Percentiles rank a stretch among this genome's conserved stretches.
Evolutionary conservation across 2,113 vertebrate genomes (phyloP).

Genomic region (Scolopax mira): DNA sequence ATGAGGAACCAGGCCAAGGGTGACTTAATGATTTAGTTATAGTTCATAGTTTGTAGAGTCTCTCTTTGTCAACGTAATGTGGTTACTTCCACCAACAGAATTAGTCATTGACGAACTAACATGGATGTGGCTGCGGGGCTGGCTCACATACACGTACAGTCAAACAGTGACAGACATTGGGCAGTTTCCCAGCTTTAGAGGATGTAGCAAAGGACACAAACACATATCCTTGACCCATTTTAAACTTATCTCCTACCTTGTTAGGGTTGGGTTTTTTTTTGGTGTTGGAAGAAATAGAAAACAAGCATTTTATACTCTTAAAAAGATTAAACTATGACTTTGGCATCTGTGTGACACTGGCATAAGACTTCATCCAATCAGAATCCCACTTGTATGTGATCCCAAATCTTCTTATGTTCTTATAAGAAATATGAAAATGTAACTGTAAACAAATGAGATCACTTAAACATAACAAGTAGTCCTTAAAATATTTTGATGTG

Average conservation of each 20-base stretch:
- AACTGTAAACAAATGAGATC: not conserved
- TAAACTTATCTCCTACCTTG: not conserved
- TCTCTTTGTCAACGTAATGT: not conserved
- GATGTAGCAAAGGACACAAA: not conserved
- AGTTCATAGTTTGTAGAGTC: not conserved
- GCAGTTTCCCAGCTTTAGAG: not conserved
- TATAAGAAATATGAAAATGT: not conserved
- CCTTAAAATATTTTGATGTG: not conserved
- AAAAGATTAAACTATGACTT: not conserved
- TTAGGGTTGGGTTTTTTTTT: not conserved
- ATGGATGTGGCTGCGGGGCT: not conserved
- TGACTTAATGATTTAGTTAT: not conserved
- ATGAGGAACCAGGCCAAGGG: not conserved
- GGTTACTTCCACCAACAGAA: not conserved
- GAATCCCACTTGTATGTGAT: not conserved
- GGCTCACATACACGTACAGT: not conserved
- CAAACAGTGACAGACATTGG: not conserved
- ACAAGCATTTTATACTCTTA: not conserved
- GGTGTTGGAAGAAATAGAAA: not conserved
- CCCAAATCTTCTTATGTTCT: slow-evolving; percentile 3
- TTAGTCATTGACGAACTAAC: not conserved
- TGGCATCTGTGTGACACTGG: not conserved
- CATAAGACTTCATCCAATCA: not conserved
- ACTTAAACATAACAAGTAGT: not conserved
- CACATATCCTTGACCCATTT: not conserved